A percentile compares a stretch with the other conserved stretches of the same genome.
These are phyloP conservation scores for Stylophora pistillata DNA, from an alignment of 64 coral and sea anemone species.

Conservation along the genomic window DNA sequence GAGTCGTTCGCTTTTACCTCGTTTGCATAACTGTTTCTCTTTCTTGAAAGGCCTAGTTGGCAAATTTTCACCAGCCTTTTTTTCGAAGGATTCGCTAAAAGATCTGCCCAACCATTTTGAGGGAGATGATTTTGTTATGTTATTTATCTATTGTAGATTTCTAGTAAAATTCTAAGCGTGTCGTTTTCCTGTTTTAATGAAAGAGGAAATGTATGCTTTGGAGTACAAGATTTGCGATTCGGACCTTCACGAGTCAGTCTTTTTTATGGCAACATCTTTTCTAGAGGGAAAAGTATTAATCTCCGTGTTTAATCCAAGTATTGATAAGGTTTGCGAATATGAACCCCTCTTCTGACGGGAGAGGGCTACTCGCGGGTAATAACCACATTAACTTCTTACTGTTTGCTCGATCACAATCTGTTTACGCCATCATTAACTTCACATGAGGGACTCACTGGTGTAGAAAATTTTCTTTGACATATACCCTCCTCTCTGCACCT, in stretches of 20 bases:
- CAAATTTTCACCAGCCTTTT: neutral
- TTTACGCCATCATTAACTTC: neutral
- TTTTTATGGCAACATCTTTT: too few relatives aligned
- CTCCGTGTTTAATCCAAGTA: neutral
- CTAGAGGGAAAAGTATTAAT: neutral
- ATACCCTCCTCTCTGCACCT: neutral
- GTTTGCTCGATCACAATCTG: neutral
- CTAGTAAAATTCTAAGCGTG: neutral
- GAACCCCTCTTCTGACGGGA: neutral
- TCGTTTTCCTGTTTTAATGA: neutral
- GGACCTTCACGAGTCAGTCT: neutral
- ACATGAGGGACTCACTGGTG: neutral
- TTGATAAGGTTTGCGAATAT: neutral
- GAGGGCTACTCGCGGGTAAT: neutral
- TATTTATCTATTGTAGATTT: neutral
- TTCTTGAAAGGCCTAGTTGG: neutral
- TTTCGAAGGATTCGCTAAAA: neutral
- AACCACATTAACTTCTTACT: neutral
- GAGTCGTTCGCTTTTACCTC: neutral
- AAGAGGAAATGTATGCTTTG: neutral
- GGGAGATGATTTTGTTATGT: constrained; percentile 16
- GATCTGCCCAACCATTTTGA: neutral
- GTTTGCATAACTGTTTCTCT: neutral
- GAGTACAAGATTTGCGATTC: neutral
- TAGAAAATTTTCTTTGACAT: neutral